Percentiles rank a stretch among this genome's conserved stretches.
These are phyloP conservation scores for Rhopalosiphum padi DNA, from an alignment of 1,140 invertebrate species.

Conservation along the genomic window DNA sequence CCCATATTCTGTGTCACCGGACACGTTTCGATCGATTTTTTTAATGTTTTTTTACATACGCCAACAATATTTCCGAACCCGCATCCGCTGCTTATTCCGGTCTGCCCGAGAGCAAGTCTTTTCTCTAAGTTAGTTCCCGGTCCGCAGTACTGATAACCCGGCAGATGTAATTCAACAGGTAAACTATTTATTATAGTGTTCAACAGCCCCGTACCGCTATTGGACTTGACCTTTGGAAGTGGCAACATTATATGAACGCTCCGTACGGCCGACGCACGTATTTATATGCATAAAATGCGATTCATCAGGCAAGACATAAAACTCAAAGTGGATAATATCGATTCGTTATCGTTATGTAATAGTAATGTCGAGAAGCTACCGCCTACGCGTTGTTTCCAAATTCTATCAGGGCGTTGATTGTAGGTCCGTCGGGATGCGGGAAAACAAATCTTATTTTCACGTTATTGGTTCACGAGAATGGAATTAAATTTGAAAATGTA, in stretches of 20 bases:
- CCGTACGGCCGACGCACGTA: background rate
- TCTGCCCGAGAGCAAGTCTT: no score
- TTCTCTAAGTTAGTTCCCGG: no score
- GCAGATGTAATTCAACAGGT: no score
- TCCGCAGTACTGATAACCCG: no score
- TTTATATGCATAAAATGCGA: background rate
- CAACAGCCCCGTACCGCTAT: no score
- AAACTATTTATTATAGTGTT: no score
- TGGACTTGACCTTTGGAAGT: no score
- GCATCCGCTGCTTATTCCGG: slow-evolving; percentile 59
- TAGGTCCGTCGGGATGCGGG: no score
- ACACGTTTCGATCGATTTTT: background rate
- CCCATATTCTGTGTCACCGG: background rate
- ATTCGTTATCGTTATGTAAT: background rate
- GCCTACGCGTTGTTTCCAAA: background rate
- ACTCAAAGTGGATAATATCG: background rate
- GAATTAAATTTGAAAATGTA: no score
- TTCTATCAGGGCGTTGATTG: no score
- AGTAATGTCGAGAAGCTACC: background rate
- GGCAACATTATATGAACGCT: background rate
- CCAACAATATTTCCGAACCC: background rate
- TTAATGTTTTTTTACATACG: background rate
- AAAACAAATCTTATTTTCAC: no score
- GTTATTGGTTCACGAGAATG: no score
- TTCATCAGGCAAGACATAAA: background rate